Evolutionary conservation across 2,797 vertebrate genomes (phyloP).

Genomic region (Oryzias sinensis): DNA sequence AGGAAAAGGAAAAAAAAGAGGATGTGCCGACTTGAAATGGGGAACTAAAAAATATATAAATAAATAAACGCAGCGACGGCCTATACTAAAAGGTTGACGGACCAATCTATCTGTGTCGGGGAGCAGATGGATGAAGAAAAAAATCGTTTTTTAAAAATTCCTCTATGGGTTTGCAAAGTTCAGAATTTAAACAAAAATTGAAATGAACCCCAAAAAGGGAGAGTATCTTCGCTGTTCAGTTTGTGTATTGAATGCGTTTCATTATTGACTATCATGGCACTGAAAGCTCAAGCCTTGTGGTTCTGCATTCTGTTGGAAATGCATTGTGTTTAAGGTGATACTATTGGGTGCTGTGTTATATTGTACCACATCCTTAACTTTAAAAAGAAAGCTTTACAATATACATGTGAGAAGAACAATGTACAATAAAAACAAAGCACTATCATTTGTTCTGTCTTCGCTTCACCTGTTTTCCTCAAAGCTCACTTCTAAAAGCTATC

Average conservation of each 20-base stretch:
- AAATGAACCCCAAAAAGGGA: neutral
- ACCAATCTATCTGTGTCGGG: neutral
- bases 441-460: neutral
- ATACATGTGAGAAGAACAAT: neutral
- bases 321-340: slow-evolving; percentile 19
- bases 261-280: slow-evolving; percentile 14
- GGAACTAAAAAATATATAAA: slow-evolving; percentile 23
- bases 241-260: slow-evolving; percentile 15
- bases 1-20: slow-evolving; percentile 21
- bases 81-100: slow-evolving; percentile 32
- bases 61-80: slow-evolving; percentile 23
- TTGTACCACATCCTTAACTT: too few relatives aligned
- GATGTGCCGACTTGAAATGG: slow-evolving; percentile 25
- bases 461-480: slow-evolving; percentile 4
- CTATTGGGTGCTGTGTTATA: slow-evolving; percentile 7
- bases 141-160: too few relatives aligned
- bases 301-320: slow-evolving; percentile 24
- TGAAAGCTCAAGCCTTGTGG: slow-evolving; percentile 25
- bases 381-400: too few relatives aligned
- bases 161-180: too few relatives aligned
- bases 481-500: slow-evolving; percentile 33
- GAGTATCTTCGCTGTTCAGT: neutral
- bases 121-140: too few relatives aligned
- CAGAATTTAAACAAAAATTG: too few relatives aligned
- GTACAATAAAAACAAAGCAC: neutral